phyloP scores from a whole-genome alignment of 2,888 invertebrate species.

The Drosophila quinaria region DNA sequence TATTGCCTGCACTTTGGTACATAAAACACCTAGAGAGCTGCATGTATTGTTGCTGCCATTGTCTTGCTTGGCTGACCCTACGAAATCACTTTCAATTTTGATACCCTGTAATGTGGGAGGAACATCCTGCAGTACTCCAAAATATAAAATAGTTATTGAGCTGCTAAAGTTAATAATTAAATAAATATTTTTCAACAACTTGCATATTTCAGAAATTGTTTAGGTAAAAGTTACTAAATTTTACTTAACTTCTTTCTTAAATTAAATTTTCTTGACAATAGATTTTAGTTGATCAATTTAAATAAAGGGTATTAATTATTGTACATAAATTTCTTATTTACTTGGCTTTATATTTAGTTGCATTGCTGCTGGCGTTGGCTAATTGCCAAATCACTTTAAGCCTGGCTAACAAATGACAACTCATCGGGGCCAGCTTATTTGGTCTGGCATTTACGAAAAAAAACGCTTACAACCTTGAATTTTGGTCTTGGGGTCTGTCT shows the following conservation, averaged over 20 bases:
- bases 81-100: slow-evolving; percentile 64
- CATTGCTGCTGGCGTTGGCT: slow-evolving; percentile 30
- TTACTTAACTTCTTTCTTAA: too few relatives aligned
- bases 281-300: too few relatives aligned
- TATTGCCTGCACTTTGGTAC: slow-evolving; percentile 43
- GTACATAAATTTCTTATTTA: not conserved
- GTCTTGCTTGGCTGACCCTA: slow-evolving; percentile 45
- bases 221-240: too few relatives aligned
- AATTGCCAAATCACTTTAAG: slow-evolving; percentile 60
- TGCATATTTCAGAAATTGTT: too few relatives aligned
- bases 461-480: slow-evolving; percentile 63
- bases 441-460: slow-evolving; percentile 37
- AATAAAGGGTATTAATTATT: slow-evolving; percentile 1
- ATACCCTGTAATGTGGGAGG: slow-evolving; percentile 25
- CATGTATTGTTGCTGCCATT: slow-evolving; percentile 27
- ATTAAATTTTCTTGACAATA: too few relatives aligned
- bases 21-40: slow-evolving; percentile 30
- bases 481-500: slow-evolving; percentile 47
- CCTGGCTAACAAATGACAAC: slow-evolving; percentile 46
- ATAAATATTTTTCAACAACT: too few relatives aligned
- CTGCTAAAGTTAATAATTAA: not conserved
- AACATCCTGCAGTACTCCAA: not conserved
- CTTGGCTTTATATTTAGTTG: slow-evolving; percentile 10
- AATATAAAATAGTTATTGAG: not conserved
- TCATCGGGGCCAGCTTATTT: slow-evolving; percentile 33